Conservation (phyloP, 37 sponge, comb jelly and placozoan genomes). For the Halisarca cf. caerulea region DNA sequence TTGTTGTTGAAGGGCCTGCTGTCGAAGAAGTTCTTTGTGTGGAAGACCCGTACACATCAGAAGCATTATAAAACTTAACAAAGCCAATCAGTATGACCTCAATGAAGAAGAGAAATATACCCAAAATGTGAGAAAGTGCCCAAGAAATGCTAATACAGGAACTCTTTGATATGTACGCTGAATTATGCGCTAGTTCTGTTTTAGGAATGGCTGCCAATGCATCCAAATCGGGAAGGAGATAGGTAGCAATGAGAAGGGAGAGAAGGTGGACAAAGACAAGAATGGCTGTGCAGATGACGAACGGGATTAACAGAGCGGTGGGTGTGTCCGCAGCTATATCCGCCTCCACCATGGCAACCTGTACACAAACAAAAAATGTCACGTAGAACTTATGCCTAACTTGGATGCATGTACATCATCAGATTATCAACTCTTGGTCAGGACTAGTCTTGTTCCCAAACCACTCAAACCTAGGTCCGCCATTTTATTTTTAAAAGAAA, state of each 20-base stretch:
- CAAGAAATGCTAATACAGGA: slow-evolving; percentile 36
- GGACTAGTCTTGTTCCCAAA: too few relatives aligned
- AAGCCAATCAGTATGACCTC: slow-evolving; percentile 60
- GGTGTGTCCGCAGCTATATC: slow-evolving; percentile 31
- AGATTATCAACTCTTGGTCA: too few relatives aligned
- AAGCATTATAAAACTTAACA: slow-evolving; percentile 67
- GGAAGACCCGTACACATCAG: too few relatives aligned
- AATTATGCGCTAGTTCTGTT: slow-evolving; percentile 29
- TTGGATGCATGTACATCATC: too few relatives aligned
- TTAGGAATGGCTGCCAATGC: slow-evolving; percentile 35
- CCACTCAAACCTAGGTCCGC: too few relatives aligned
- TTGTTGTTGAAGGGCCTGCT: too few relatives aligned
- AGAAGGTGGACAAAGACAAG: slow-evolving; percentile 69
- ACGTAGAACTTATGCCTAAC: too few relatives aligned
- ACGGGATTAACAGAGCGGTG: slow-evolving; percentile 49
- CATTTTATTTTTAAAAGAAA: too few relatives aligned
- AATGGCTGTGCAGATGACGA: slow-evolving; percentile 62
- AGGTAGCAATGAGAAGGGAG: slow-evolving; percentile 68
- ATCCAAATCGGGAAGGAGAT: slow-evolving; percentile 70
- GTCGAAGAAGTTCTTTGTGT: too few relatives aligned
- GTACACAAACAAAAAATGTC: not conserved
- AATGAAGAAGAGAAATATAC: slow-evolving; percentile 57
- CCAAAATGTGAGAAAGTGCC: slow-evolving; percentile 71
- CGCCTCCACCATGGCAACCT: slow-evolving; percentile 82
- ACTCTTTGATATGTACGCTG: slow-evolving; percentile 9